Conservation (phyloP, 2,888 invertebrate genomes). For the Zaprionus bogoriensis region DNA sequence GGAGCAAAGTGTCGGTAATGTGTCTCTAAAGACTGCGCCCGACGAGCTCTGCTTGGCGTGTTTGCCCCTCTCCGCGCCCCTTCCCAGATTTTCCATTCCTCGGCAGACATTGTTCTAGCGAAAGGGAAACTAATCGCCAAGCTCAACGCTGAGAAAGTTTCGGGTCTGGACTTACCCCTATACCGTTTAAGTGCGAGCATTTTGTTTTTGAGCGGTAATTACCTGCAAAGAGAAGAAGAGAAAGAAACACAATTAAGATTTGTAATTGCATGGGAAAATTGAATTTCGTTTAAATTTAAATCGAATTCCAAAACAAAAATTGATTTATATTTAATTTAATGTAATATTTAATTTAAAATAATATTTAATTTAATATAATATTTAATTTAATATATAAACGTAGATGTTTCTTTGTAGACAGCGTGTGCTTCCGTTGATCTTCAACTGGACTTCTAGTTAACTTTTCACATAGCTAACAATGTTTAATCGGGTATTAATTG, state of each 20-base stretch:
- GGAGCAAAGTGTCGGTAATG: constrained; percentile 34
- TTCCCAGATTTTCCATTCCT: neutral
- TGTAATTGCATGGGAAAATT: too few species aligned
- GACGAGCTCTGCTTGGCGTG: constrained; percentile 17
- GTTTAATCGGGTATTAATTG: too few species aligned
- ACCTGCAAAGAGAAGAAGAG: constrained; percentile 58
- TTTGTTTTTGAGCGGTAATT: constrained; percentile 44
- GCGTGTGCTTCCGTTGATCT: too few species aligned
- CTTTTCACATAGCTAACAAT: too few species aligned
- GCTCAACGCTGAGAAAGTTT: constrained; percentile 24
- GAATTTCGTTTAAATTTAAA: too few species aligned
- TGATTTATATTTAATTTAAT: too few species aligned
- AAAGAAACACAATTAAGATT: neutral
- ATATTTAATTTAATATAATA: too few species aligned
- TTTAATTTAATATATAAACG: too few species aligned
- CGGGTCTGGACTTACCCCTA: constrained; percentile 62
- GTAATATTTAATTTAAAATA: too few species aligned
- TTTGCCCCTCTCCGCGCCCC: constrained; percentile 33
- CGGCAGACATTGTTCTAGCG: constrained; percentile 40
- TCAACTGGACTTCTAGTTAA: too few species aligned
- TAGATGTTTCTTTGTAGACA: too few species aligned
- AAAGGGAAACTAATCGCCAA: constrained; percentile 46
- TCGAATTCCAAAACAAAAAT: too few species aligned
- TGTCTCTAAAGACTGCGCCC: constrained; percentile 33
- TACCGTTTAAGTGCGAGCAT: constrained; percentile 66